Evolutionary conservation across 2,797 vertebrate genomes (phyloP).

Genomic region (Paratrypauchen microcephalus): DNA sequence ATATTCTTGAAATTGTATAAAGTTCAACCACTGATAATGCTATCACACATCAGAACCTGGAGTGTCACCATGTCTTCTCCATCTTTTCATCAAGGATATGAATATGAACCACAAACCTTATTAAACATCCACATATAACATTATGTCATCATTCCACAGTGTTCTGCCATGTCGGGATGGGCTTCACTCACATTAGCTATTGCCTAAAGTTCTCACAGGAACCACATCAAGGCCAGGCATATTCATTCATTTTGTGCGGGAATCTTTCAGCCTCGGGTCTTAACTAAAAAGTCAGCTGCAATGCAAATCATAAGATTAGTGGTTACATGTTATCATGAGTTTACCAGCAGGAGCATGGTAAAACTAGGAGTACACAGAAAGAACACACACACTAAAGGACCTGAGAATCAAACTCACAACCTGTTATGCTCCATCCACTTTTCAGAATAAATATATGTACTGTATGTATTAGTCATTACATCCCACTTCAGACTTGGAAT

Average conservation of each 20-base stretch:
- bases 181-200: neutral
- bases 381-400: neutral
- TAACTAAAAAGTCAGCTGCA: neutral
- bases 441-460: neutral
- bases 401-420: neutral
- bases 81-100: slow-evolving; percentile 41
- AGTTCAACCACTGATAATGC: slow-evolving; percentile 75
- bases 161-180: neutral
- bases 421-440: neutral
- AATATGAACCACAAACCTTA: slow-evolving; percentile 38
- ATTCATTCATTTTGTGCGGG: neutral
- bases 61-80: slow-evolving; percentile 45
- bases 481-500: neutral
- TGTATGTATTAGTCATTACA: neutral
- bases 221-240: neutral
- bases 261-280: neutral
- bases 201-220: neutral
- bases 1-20: slow-evolving; percentile 77
- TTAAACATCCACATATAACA: slow-evolving; percentile 22
- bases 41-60: slow-evolving; percentile 75
- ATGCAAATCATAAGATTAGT: neutral
- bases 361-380: neutral
- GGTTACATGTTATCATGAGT: neutral
- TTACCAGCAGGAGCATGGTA: neutral
- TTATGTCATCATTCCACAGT: slow-evolving; percentile 16